phyloP scores from a whole-genome alignment of 2,797 vertebrate species.

The Pseudochirops corinnae region DNA sequence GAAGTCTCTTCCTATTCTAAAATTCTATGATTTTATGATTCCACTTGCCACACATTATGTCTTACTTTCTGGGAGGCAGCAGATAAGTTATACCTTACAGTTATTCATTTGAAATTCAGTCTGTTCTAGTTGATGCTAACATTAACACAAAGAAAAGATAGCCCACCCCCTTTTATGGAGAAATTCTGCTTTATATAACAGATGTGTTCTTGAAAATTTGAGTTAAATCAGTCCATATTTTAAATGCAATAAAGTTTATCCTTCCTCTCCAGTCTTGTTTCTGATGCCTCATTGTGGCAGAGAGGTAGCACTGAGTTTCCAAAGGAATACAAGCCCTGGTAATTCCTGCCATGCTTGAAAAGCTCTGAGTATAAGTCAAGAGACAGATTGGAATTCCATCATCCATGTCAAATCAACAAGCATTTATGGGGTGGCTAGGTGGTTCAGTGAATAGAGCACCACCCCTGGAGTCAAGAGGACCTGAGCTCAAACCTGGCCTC shows the following conservation, averaged over 20 bases:
- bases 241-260: neutral
- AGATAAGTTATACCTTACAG: neutral
- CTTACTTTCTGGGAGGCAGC: neutral
- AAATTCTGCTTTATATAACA: neutral
- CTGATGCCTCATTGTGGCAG: neutral
- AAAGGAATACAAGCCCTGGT: neutral
- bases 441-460: too few species aligned
- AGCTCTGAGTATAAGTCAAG: neutral
- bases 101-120: neutral
- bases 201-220: neutral
- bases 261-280: neutral
- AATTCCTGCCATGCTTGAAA: neutral
- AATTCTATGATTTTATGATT: neutral
- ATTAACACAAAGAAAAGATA: slow-evolving; percentile 9
- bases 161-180: neutral
- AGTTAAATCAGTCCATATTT: neutral
- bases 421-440: neutral
- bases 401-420: neutral
- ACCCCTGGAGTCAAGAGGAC: too few species aligned
- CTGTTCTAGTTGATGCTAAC: neutral
- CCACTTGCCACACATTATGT: neutral
- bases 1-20: neutral
- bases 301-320: neutral
- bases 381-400: neutral
- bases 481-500: too few species aligned